These are phyloP conservation scores for Vanacampus margaritifer DNA, from an alignment of 2,113 vertebrate genomes.

Conservation along the genomic window DNA sequence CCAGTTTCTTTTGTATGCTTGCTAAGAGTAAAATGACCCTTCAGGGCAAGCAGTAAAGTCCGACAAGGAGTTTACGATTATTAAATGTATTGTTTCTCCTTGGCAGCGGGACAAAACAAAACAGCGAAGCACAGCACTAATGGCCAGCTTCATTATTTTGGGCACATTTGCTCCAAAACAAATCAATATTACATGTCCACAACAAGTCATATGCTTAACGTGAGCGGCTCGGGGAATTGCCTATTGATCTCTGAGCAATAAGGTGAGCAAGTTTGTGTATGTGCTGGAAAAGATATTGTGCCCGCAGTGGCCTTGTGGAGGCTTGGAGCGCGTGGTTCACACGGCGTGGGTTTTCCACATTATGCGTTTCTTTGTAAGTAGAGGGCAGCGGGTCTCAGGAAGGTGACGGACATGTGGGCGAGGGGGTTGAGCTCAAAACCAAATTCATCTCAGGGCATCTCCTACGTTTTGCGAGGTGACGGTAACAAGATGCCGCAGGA, in stretches of 20 bases:
- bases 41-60: background rate
- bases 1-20: background rate
- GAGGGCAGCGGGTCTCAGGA: slow-evolving; percentile 39
- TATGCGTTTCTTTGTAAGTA: slow-evolving; percentile 41
- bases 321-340: slow-evolving; percentile 33
- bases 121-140: slow-evolving; percentile 23
- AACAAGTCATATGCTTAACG: slow-evolving; percentile 64
- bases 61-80: slow-evolving; percentile 2
- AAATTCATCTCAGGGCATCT: slow-evolving; percentile 15
- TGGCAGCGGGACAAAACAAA: slow-evolving; percentile 8
- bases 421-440: slow-evolving; percentile 5
- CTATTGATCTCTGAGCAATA: slow-evolving; percentile 56
- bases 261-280: background rate
- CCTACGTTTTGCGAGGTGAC: slow-evolving; percentile 10
- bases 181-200: slow-evolving; percentile 66
- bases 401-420: slow-evolving; percentile 44
- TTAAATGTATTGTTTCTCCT: background rate
- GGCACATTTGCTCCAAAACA: slow-evolving; percentile 62
- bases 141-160: slow-evolving; percentile 57
- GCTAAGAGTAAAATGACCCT: background rate
- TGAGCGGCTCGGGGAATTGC: slow-evolving; percentile 63
- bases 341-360: slow-evolving; percentile 53
- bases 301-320: slow-evolving; percentile 49
- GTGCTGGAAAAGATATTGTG: slow-evolving; percentile 8
- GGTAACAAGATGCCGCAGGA: slow-evolving; percentile 52